Percentiles rank a stretch among this genome's conserved stretches.
phyloP scores from a whole-genome alignment of 1,140 invertebrate species.

The Drosophila virilis region DNA sequence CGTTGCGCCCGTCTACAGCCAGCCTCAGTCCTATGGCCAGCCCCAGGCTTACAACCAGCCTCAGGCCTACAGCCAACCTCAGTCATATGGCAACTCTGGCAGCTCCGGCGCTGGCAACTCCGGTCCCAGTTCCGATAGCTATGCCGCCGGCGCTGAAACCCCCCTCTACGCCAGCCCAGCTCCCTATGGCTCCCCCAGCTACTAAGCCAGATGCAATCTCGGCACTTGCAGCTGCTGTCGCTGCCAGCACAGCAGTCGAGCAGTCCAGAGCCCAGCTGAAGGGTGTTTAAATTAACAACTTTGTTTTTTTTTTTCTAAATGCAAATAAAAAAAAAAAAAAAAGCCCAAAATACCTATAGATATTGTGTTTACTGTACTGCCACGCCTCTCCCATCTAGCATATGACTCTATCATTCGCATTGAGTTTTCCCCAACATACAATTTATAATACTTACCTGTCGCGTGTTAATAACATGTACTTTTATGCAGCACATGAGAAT shows the following conservation, averaged over 20 bases:
- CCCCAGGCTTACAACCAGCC: slow-evolving; percentile 55
- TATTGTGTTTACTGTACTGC: not conserved
- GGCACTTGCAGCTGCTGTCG: slow-evolving; percentile 1
- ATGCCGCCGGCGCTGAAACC: slow-evolving; percentile 54
- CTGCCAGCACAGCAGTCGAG: not conserved
- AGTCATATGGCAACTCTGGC: slow-evolving; percentile 45
- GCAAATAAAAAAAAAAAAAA: slow-evolving; percentile 63
- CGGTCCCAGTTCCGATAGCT: slow-evolving; percentile 47
- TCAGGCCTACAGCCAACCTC: slow-evolving; percentile 32
- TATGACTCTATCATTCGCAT: too few relatives aligned
- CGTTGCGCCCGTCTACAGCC: slow-evolving; percentile 63
- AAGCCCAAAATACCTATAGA: slow-evolving; percentile 35
- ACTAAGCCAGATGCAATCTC: slow-evolving; percentile 33
- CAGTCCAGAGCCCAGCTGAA: slow-evolving; percentile 18
- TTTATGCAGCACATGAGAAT: too few relatives aligned
- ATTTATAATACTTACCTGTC: too few relatives aligned
- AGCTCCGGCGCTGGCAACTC: slow-evolving; percentile 43
- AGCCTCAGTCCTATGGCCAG: slow-evolving; percentile 51
- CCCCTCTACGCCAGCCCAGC: slow-evolving; percentile 68
- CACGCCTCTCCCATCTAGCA: not conserved
- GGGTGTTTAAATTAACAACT: slow-evolving; percentile 57
- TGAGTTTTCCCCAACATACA: too few relatives aligned
- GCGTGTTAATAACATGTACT: too few relatives aligned
- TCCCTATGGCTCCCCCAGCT: slow-evolving; percentile 63
- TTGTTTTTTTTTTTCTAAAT: slow-evolving; percentile 58